Evolutionary conservation across 2,888 invertebrate genomes (phyloP), one percentile per base, ranked within the genome.

Genomic region (Thumatha senex): DNA sequence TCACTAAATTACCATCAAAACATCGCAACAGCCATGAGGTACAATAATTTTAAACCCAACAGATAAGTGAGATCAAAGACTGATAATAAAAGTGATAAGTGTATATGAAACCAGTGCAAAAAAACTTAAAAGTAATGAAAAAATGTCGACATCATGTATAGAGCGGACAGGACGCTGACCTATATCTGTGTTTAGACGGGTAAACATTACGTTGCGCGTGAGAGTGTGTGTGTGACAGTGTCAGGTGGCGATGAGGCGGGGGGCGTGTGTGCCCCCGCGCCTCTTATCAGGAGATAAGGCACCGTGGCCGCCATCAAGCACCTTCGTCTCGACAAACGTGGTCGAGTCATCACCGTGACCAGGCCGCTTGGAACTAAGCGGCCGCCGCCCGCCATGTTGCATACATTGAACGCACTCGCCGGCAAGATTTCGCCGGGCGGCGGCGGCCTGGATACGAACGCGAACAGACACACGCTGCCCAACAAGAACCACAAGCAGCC

Each of bases 361-460:
- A 86, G 88, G 87, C 82, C 80, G 84, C 84, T 84, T 61, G 78
- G 78, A 63, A 73, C 59, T 62, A 78, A 82, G 81, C 89, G 89
- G 92, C 90, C 89, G 92, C 91, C 89, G 96, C 96, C 96, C 94
- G 90, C 84, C 69, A 97, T 97, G 97, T 93, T 97, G 89, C 95
- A 96, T 89, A 96, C 96, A 74, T 92, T 97, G 89, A 96, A 96
- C 93, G 95, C 95, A 86, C 93, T 97, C 92, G 97, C 97, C 92
- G 96, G 96, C 84, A 97, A 97, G 92, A 95, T 97, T 86, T 96
- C 97, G 86, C 96, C 97, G 81, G 96, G 96, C 86, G 92, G 93
- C 86, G 92, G 93, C 92, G 85, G 93, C 84, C 91, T 93, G 78
- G 95, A 95, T 85, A 91, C 94, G 63, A 95, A 95, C 86, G 95